These are phyloP conservation scores for Lasioglossum oenotherae DNA, from an alignment of 2,888 invertebrate species.

Conservation along the genomic window DNA sequence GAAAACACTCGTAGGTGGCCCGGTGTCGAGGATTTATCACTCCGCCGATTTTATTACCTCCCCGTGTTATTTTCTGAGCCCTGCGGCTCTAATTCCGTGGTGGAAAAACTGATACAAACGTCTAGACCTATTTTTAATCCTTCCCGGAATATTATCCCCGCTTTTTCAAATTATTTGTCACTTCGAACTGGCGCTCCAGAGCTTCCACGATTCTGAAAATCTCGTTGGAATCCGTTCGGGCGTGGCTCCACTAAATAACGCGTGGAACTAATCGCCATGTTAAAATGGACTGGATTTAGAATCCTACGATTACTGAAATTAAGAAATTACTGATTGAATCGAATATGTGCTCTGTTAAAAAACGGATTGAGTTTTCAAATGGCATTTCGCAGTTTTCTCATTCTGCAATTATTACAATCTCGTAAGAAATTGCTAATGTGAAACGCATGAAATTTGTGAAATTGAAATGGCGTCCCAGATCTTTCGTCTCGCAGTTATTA, in stretches of 20 bases:
- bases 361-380: not conserved
- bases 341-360: not conserved
- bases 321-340: not conserved
- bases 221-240: not conserved
- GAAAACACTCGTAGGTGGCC: slow-evolving; percentile 6
- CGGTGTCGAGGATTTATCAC: slow-evolving; percentile 12
- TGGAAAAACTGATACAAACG: slow-evolving; percentile 11
- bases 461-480: not conserved
- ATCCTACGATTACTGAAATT: not conserved
- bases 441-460: too few relatives aligned
- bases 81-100: not conserved
- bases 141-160: not conserved
- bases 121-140: not conserved
- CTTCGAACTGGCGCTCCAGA: not conserved
- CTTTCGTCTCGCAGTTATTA: not conserved
- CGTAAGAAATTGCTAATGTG: not conserved
- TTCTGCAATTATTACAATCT: not conserved
- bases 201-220: not conserved
- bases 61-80: not conserved
- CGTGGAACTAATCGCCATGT: too few relatives aligned
- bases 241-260: not conserved
- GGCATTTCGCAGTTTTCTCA: not conserved
- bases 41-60: not conserved
- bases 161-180: not conserved
- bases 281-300: not conserved